A percentile compares a stretch with the other conserved stretches of the same genome.
Conservation (phyloP, 2,113 vertebrate genomes). For the Plectropomus leopardus region DNA sequence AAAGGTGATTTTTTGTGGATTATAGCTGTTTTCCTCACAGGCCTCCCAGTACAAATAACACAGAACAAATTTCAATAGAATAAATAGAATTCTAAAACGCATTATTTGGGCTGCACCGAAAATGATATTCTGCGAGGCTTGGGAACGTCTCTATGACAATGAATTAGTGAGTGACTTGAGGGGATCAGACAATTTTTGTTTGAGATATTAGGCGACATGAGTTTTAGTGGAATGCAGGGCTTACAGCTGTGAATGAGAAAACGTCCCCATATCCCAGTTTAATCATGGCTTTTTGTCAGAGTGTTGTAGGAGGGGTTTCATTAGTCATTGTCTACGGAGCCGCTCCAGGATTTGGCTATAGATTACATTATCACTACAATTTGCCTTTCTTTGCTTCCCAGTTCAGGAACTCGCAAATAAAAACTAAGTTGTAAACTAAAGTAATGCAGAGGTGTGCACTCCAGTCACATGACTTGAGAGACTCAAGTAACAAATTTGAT, state of each 20-base stretch:
- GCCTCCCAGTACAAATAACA: slow-evolving; percentile 24
- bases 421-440: neutral
- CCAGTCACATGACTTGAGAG: too few species aligned
- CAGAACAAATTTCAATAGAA: slow-evolving; percentile 26
- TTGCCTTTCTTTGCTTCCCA: neutral
- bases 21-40: slow-evolving; percentile 11
- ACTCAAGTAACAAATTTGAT: too few species aligned
- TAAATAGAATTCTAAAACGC: slow-evolving; percentile 35
- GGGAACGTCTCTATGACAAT: slow-evolving; percentile 17
- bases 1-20: slow-evolving; percentile 2
- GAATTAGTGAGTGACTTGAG: slow-evolving; percentile 25
- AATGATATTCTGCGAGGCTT: slow-evolving; percentile 11
- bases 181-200: slow-evolving; percentile 10
- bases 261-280: slow-evolving; percentile 25
- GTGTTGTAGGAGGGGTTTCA: neutral
- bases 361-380: slow-evolving; percentile 12
- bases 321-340: slow-evolving; percentile 4
- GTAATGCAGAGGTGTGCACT: too few species aligned
- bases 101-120: slow-evolving; percentile 28
- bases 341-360: slow-evolving; percentile 14
- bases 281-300: slow-evolving; percentile 7
- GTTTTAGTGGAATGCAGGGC: slow-evolving; percentile 29
- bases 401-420: neutral
- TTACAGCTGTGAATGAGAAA: slow-evolving; percentile 14
- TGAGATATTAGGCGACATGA: slow-evolving; percentile 8